Percentiles rank a stretch among this genome's conserved stretches.
Conservation (phyloP, 2,797 vertebrate genomes). For the Gymnoscopelus braueri region DNA sequence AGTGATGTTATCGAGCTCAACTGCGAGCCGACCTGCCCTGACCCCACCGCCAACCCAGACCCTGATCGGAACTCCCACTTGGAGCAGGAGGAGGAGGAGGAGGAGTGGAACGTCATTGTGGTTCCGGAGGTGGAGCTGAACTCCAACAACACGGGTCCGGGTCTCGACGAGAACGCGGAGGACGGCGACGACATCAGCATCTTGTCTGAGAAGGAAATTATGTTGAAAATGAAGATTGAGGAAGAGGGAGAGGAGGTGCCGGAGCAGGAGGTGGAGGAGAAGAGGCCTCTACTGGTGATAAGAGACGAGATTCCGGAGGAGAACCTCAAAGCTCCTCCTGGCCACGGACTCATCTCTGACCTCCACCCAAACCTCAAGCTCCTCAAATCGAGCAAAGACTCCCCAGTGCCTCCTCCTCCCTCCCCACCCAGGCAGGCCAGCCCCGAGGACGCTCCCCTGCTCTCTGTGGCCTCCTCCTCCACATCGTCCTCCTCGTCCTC, state of each 20-base stretch:
- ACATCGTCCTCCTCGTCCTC: conserved; percentile 83
- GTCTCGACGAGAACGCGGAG: conserved; percentile 78
- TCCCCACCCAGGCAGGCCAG: conserved; percentile 73
- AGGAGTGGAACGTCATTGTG: conserved; percentile 53
- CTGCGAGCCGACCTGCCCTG: conserved; percentile 30
- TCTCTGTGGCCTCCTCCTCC: conserved; percentile 80
- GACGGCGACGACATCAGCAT: conserved; percentile 83
- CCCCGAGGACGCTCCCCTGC: conserved; percentile 87
- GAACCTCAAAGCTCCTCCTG: conserved; percentile 47
- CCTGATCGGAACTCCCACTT: conserved; percentile 72
- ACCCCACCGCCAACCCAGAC: conserved; percentile 27
- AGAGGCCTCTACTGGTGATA: conserved; percentile 67
- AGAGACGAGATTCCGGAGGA: conserved; percentile 46
- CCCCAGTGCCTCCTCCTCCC: conserved; percentile 68
- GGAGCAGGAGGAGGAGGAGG: conserved; percentile 59
- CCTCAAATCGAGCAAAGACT: conserved; percentile 62
- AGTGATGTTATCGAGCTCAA: conserved; percentile 76
- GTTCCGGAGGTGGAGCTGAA: conserved; percentile 52
- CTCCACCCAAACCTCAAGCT: conserved; percentile 66
- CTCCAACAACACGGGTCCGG: conserved; percentile 49
- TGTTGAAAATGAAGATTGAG: conserved; percentile 69
- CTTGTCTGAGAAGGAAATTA: conserved; percentile 79
- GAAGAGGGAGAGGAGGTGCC: conserved; percentile 60
- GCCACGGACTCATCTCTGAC: conserved; percentile 63
- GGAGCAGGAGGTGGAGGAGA: conserved; percentile 61